phyloP scores from a whole-genome alignment of 2,888 invertebrate genomes.

The Ametastegia equiseti region DNA sequence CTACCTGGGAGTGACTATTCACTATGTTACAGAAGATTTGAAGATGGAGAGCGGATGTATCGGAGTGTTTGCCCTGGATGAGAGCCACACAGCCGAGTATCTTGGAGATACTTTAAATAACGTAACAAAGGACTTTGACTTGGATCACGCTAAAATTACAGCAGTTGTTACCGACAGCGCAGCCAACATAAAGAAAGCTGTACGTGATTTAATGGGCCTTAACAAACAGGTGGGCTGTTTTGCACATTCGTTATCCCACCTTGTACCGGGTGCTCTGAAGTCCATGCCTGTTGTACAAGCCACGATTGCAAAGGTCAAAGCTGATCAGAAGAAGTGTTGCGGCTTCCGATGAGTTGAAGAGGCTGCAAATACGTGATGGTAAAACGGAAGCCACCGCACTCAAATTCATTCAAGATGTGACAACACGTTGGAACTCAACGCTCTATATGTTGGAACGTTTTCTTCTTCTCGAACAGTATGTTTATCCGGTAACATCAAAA shows the following conservation, averaged over 20 bases:
- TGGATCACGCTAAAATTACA: slow-evolving; percentile 36
- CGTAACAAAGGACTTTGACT: slow-evolving; percentile 10
- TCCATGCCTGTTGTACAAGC: neutral
- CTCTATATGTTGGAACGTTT: neutral
- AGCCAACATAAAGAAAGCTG: slow-evolving; percentile 53
- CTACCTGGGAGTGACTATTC: slow-evolving; percentile 54
- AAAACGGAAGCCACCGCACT: neutral
- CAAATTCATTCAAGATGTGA: neutral
- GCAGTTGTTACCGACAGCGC: slow-evolving; percentile 51
- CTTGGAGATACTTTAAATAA: slow-evolving; percentile 16
- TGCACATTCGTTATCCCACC: slow-evolving; percentile 52
- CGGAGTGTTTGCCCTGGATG: slow-evolving; percentile 4
- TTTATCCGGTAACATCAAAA: neutral
- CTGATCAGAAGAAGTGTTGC: no score
- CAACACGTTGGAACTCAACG: neutral
- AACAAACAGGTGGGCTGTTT: slow-evolving; percentile 54
- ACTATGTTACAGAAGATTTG: slow-evolving; percentile 50
- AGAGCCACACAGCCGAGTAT: slow-evolving; percentile 12
- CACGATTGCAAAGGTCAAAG: neutral
- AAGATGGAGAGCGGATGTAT: slow-evolving; percentile 50
- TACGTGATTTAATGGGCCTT: slow-evolving; percentile 31
- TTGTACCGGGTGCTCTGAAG: slow-evolving; percentile 50
- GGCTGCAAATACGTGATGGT: neutral
- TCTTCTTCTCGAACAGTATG: neutral
- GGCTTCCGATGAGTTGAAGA: neutral